Conservation (phyloP, 1,140 invertebrate genomes). For the Mya arenaria region DNA sequence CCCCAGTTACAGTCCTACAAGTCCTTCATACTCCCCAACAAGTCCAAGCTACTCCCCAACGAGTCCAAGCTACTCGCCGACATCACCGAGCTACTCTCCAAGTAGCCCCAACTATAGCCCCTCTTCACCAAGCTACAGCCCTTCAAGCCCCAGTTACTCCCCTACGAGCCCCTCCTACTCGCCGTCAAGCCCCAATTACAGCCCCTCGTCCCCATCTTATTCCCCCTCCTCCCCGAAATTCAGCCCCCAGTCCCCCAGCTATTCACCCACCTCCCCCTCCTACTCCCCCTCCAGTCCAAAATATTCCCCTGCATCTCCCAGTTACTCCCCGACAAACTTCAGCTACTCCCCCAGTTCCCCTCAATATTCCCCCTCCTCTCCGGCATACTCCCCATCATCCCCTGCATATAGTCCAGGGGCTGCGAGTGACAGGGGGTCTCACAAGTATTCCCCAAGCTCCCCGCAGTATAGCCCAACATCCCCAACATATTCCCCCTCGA, state of each 20-base stretch:
- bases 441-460: too few relatives aligned
- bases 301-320: conserved; percentile 84
- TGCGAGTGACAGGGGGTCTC: conserved; percentile 52
- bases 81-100: conserved; percentile 89
- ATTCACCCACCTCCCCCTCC: conserved; percentile 90
- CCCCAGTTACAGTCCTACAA: conserved; percentile 88
- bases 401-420: conserved; percentile 86
- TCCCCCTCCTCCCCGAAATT: conserved; percentile 87
- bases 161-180: conserved; percentile 89
- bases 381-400: conserved; percentile 89
- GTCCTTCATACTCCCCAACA: conserved; percentile 86
- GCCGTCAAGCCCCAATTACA: conserved; percentile 84
- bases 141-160: conserved; percentile 89
- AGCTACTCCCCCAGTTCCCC: conserved; percentile 86
- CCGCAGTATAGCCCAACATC: conserved; percentile 88
- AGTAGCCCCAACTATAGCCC: conserved; percentile 83
- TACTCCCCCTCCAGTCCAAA: conserved; percentile 84
- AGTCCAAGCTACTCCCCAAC: conserved; percentile 81
- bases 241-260: conserved; percentile 87
- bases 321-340: conserved; percentile 83
- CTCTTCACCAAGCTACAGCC: conserved; percentile 85
- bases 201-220: conserved; percentile 80
- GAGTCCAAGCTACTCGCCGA: conserved; percentile 81
- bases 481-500: conserved; percentile 87
- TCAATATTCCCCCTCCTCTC: conserved; percentile 80